Evolutionary conservation across 2,888 invertebrate species (phyloP).

Genomic region (Leptura quadrifasciata): DNA sequence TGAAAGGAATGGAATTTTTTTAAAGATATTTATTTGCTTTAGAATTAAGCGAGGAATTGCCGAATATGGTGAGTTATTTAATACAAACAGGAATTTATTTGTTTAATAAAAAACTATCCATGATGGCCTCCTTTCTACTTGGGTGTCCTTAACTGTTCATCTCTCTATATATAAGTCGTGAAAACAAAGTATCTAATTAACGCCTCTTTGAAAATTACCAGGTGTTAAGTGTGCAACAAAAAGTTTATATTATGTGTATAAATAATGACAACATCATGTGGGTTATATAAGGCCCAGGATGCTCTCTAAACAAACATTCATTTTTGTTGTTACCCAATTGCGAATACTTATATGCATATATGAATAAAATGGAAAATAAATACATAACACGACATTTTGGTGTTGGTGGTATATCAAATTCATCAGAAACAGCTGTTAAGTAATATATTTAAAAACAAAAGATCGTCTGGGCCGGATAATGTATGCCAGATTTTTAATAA

Average conservation of each 20-base stretch:
- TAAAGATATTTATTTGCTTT: slow-evolving; percentile 14
- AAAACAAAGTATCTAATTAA: slow-evolving; percentile 38
- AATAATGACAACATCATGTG: slow-evolving; percentile 23
- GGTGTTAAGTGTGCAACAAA: slow-evolving; percentile 35
- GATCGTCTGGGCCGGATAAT: too few species aligned
- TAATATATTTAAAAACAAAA: too few species aligned
- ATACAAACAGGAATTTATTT: slow-evolving; percentile 27
- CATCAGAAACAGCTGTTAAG: too few species aligned
- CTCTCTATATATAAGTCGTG: slow-evolving; percentile 26
- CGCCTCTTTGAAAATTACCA: slow-evolving; percentile 38
- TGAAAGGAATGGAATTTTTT: slow-evolving; percentile 2
- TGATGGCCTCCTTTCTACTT: slow-evolving; percentile 39
- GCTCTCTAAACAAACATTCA: slow-evolving; percentile 19
- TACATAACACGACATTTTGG: background rate
- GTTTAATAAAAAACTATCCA: slow-evolving; percentile 22
- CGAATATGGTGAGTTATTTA: slow-evolving; percentile 5
- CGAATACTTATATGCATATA: too few species aligned
- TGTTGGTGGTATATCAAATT: too few species aligned
- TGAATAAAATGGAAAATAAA: background rate
- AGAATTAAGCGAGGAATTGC: slow-evolving; percentile 12
- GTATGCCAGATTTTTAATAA: too few species aligned
- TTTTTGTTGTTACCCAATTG: background rate
- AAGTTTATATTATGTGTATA: slow-evolving; percentile 21
- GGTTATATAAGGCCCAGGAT: slow-evolving; percentile 7
- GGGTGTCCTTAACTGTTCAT: slow-evolving; percentile 36